phyloP scores from a whole-genome alignment of 2,888 invertebrate species.

The Lepidochitona cinerea region DNA sequence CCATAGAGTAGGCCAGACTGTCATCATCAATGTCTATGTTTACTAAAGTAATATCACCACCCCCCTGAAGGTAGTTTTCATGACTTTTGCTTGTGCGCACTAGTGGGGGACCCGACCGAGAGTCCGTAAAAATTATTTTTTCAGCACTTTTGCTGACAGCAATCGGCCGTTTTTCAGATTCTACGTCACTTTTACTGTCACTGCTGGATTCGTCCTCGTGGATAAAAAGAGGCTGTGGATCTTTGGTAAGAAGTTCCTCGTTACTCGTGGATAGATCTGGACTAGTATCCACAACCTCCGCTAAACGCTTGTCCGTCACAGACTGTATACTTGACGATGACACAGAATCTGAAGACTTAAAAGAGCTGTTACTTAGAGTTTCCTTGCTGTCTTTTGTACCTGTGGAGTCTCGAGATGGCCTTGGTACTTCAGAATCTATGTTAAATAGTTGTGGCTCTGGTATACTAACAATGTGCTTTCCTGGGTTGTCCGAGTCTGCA shows the following conservation, averaged over 20 bases:
- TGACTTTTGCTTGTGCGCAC: constrained; percentile 88
- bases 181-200: constrained; percentile 31
- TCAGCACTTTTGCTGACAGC: constrained; percentile 63
- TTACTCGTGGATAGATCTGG: not conserved
- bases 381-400: constrained; percentile 7
- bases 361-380: constrained; percentile 1
- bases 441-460: not conserved
- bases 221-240: not conserved
- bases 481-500: not conserved
- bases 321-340: constrained; percentile 7
- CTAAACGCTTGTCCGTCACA: not conserved
- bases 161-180: constrained; percentile 23
- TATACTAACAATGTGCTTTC: not conserved
- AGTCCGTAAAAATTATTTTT: constrained; percentile 46
- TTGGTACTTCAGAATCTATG: not conserved
- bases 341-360: constrained; percentile 8
- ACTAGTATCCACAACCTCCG: not conserved
- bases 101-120: constrained; percentile 75
- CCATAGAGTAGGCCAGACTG: constrained; percentile 92
- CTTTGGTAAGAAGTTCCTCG: not conserved
- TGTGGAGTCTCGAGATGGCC: not conserved
- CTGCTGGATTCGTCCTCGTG: constrained; percentile 32
- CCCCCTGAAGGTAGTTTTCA: constrained; percentile 90
- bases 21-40: constrained; percentile 95
- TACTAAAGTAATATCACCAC: constrained; percentile 83